Evolutionary conservation across 2,888 invertebrate genomes (phyloP).

Genomic region (Bembecia ichneumoniformis): DNA sequence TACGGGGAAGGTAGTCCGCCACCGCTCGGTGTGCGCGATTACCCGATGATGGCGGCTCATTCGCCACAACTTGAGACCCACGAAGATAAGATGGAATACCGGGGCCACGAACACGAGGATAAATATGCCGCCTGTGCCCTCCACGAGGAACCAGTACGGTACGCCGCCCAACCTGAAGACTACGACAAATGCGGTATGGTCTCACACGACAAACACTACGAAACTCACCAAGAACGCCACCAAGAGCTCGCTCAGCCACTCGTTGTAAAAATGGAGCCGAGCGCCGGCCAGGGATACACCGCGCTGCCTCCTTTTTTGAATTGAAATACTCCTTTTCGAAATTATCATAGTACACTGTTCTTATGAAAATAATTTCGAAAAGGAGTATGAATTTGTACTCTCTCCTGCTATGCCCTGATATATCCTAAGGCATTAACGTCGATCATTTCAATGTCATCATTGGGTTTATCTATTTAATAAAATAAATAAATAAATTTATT

Average conservation of each 20-base stretch:
- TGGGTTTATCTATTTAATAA: too few relatives aligned
- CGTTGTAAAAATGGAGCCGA: conserved; percentile 74
- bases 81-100: conserved; percentile 63
- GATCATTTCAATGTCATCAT: too few relatives aligned
- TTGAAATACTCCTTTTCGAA: conserved; percentile 75
- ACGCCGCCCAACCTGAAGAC: conserved; percentile 67
- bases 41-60: conserved; percentile 76
- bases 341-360: conserved; percentile 40
- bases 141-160: conserved; percentile 68
- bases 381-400: conserved; percentile 44
- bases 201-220: conserved; percentile 60
- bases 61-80: conserved; percentile 73
- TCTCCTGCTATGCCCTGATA: too few relatives aligned
- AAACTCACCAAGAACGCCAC: conserved; percentile 46
- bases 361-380: conserved; percentile 60
- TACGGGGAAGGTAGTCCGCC: conserved; percentile 76
- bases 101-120: conserved; percentile 58
- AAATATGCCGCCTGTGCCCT: conserved; percentile 61
- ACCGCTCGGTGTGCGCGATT: conserved; percentile 75
- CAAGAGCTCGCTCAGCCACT: conserved; percentile 53
- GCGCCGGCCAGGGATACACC: conserved; percentile 74
- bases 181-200: conserved; percentile 75
- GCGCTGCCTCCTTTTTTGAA: conserved; percentile 85
- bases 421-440: too few relatives aligned
- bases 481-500: too few relatives aligned